Percentiles rank a stretch among this genome's conserved stretches.
Conservation (phyloP, 2,888 invertebrate species). For the Ryuthela nishihirai region DNA sequence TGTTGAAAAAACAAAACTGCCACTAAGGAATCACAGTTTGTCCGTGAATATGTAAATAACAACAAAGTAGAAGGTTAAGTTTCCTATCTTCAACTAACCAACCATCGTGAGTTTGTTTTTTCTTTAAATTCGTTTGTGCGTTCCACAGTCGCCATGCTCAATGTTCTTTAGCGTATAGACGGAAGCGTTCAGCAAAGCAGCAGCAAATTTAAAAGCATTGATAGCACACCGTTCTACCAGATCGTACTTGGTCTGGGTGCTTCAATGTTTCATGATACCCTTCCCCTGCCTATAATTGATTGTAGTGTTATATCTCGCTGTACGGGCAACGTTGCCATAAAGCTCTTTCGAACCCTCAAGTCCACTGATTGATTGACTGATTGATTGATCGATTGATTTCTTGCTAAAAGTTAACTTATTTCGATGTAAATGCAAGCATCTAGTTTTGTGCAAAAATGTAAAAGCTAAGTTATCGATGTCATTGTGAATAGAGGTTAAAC, state of each 20-base stretch:
- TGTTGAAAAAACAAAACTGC: too few species aligned
- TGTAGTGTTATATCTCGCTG: too few species aligned
- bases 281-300: too few species aligned
- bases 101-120: conserved; percentile 5
- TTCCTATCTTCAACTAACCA: neutral
- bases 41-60: too few species aligned
- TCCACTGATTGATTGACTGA: too few species aligned
- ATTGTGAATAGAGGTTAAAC: conserved; percentile 34
- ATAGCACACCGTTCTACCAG: too few species aligned
- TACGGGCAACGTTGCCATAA: too few species aligned
- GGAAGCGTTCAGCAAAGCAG: neutral
- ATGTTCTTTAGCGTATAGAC: conserved; percentile 25
- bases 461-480: conserved; percentile 29
- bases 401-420: conserved; percentile 32
- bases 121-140: conserved; percentile 6
- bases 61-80: too few species aligned
- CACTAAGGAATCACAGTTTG: too few species aligned
- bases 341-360: too few species aligned
- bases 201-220: too few species aligned
- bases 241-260: conserved; percentile 13
- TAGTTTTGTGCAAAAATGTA: conserved; percentile 36
- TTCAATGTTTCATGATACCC: conserved; percentile 9
- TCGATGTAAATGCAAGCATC: conserved; percentile 36
- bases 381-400: conserved; percentile 12
- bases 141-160: conserved; percentile 30